These are phyloP conservation scores for Chelmon rostratus DNA, from an alignment of 2,797 vertebrate genomes.

Conservation along the genomic window DNA sequence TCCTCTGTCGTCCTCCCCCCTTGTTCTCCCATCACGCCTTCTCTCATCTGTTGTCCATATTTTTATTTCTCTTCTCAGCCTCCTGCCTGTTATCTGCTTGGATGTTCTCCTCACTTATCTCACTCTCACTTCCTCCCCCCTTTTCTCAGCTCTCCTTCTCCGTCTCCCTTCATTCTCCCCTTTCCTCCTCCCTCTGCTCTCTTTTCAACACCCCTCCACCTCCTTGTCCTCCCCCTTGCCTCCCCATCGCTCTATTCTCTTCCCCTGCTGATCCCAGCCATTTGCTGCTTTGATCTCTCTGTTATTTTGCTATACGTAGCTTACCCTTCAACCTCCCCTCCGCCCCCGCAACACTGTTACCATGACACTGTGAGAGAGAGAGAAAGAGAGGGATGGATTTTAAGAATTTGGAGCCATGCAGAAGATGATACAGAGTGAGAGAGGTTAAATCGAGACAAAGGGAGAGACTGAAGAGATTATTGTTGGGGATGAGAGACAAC, in stretches of 20 bases:
- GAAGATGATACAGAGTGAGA: conserved; percentile 30
- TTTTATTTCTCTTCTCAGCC: conserved; percentile 1
- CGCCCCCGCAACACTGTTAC: conserved; percentile 53
- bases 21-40: background rate
- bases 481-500: conserved; percentile 18
- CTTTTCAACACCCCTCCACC: conserved; percentile 8
- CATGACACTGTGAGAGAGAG: conserved; percentile 53
- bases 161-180: background rate
- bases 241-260: conserved; percentile 32
- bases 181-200: background rate
- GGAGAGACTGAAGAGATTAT: conserved; percentile 22
- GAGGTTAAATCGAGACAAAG: conserved; percentile 20
- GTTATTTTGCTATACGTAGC: conserved; percentile 36
- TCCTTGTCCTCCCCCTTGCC: background rate
- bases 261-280: conserved; percentile 41
- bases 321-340: conserved; percentile 22
- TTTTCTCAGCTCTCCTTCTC: background rate
- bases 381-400: conserved; percentile 17
- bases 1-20: background rate
- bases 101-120: background rate
- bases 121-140: background rate
- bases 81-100: background rate
- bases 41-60: conserved; percentile 11
- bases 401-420: conserved; percentile 26
- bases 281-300: conserved; percentile 68